Conservation (phyloP, 2,113 vertebrate species). For the Romanogobio albipinnatus region DNA sequence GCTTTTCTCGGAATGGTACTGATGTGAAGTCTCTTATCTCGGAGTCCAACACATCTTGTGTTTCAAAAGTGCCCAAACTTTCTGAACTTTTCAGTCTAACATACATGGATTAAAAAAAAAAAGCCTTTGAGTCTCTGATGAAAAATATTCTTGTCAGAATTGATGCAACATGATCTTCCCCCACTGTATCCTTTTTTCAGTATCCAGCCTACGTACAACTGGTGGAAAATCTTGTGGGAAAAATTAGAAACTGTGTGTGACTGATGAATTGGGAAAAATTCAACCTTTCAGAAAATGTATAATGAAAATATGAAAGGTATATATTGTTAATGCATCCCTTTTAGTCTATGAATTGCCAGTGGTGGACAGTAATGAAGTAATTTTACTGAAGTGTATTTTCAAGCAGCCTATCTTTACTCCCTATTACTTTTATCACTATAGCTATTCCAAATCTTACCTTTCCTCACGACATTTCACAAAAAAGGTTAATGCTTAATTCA, state of each 20-base stretch:
- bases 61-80: constrained; percentile 33
- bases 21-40: constrained; percentile 49
- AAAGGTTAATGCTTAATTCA: background rate
- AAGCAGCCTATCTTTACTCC: background rate
- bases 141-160: background rate
- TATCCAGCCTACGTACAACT: constrained; percentile 2
- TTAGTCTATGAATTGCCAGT: background rate
- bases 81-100: background rate
- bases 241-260: background rate
- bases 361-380: background rate
- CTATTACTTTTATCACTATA: background rate
- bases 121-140: background rate
- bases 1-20: constrained; percentile 44
- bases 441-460: background rate
- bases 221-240: background rate
- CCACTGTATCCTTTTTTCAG: background rate
- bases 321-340: background rate
- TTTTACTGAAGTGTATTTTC: background rate
- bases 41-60: constrained; percentile 41
- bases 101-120: background rate
- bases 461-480: background rate
- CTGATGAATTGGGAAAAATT: background rate
- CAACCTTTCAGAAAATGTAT: background rate
- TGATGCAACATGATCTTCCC: constrained; percentile 14
- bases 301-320: background rate